phyloP scores from a whole-genome alignment of 2,113 vertebrate genomes.

The Barbus barbus region DNA sequence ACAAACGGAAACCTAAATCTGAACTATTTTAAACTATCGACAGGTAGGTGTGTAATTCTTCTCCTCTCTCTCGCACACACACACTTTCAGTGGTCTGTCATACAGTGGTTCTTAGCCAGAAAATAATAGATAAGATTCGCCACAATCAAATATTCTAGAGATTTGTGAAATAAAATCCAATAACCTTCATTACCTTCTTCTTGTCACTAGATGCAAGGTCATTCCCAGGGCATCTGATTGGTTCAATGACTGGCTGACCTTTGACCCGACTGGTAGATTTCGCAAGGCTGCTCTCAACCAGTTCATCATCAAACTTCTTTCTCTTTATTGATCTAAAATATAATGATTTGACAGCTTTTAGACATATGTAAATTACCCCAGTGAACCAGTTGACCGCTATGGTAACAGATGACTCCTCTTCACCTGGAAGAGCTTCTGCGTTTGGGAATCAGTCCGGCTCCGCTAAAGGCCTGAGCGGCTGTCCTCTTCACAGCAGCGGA shows the following conservation, averaged over 20 bases:
- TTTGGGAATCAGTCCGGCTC: constrained; percentile 86
- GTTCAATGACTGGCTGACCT: constrained; percentile 85
- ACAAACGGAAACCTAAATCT: neutral
- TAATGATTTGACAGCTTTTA: neutral
- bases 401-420: neutral
- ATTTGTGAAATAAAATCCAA: neutral
- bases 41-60: neutral
- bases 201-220: constrained; percentile 88
- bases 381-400: neutral
- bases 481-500: constrained; percentile 83
- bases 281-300: constrained; percentile 95
- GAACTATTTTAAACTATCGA: neutral
- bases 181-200: constrained; percentile 80
- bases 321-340: constrained; percentile 89
- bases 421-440: constrained; percentile 95
- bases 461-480: constrained; percentile 80
- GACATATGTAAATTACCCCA: neutral
- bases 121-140: neutral
- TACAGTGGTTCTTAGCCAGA: neutral
- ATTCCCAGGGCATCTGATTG: constrained; percentile 84
- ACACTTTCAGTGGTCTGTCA: neutral
- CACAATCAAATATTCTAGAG: neutral
- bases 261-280: constrained; percentile 92
- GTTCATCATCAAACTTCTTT: constrained; percentile 96
- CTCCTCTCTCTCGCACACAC: neutral